A percentile compares a stretch with the other conserved stretches of the same genome.
phyloP scores from a whole-genome alignment of 2,113 vertebrate genomes.

The Gavia stellata region DNA sequence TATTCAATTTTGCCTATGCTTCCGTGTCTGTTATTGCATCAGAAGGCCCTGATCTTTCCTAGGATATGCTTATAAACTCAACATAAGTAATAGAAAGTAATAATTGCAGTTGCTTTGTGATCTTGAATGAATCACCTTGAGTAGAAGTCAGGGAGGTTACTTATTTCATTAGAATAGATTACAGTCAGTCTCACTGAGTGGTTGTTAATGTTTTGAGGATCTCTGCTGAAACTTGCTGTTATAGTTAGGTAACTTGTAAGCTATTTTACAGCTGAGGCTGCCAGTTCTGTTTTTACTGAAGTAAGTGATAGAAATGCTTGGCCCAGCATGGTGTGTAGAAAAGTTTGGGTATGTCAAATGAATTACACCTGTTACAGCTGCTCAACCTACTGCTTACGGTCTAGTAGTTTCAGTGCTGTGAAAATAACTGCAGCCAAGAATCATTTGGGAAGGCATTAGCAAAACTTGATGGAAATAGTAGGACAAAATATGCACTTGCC shows the following conservation, averaged over 20 bases:
- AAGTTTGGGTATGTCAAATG: neutral
- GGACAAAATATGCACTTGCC: neutral
- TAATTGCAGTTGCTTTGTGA: neutral
- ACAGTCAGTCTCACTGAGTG: neutral
- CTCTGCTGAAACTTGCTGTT: constrained; percentile 7
- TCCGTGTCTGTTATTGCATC: neutral
- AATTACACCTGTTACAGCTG: neutral
- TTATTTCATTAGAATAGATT: neutral
- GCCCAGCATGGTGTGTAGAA: neutral
- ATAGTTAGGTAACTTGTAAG: neutral
- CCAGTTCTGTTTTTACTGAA: neutral
- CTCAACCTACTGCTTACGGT: neutral
- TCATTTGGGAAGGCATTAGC: neutral
- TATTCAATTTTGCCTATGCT: neutral
- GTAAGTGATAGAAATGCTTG: neutral
- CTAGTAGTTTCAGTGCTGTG: neutral
- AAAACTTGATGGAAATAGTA: neutral
- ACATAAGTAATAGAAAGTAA: neutral
- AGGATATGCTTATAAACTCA: neutral
- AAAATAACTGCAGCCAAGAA: neutral
- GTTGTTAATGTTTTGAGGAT: neutral
- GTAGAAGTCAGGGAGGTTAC: neutral
- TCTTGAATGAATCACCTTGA: neutral
- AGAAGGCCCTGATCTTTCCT: neutral
- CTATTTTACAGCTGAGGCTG: neutral